These are phyloP conservation scores for Heliconius nattereri DNA, from an alignment of 1,140 invertebrate species.

Conservation along the genomic window DNA sequence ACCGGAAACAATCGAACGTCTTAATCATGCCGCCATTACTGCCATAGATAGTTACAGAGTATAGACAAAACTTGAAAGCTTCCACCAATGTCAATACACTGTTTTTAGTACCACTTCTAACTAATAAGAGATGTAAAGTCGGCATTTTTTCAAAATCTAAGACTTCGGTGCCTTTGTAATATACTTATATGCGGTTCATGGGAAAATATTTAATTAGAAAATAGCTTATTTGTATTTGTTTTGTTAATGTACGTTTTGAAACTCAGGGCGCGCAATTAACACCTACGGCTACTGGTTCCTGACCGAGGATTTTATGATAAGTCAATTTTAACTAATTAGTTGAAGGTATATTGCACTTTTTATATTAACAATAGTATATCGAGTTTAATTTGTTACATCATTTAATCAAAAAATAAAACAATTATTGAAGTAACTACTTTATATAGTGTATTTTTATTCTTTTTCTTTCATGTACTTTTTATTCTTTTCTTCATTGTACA, in stretches of 20 bases:
- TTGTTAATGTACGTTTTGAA: constrained; percentile 79
- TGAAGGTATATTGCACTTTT: constrained; percentile 16
- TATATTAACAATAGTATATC: background rate
- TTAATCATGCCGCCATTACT: constrained; percentile 66
- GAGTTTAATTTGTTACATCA: background rate
- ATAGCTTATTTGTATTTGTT: constrained; percentile 79
- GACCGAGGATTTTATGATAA: constrained; percentile 61
- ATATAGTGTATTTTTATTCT: background rate
- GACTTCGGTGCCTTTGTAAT: constrained; percentile 67
- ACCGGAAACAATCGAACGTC: constrained; percentile 58
- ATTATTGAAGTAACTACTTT: background rate
- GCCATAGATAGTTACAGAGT: constrained; percentile 22
- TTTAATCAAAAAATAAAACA: background rate
- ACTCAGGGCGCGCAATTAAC: constrained; percentile 70
- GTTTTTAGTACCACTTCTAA: constrained; percentile 72
- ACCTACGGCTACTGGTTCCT: constrained; percentile 65
- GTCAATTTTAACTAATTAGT: constrained; percentile 65
- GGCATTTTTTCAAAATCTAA: constrained; percentile 60
- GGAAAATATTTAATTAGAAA: constrained; percentile 81
- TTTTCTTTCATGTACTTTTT: too few species aligned
- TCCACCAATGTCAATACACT: constrained; percentile 66
- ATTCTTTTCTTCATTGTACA: background rate
- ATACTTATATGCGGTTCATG: constrained; percentile 55
- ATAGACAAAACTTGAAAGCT: constrained; percentile 72
- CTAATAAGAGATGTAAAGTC: constrained; percentile 79